Conservation (phyloP, 1,140 invertebrate species). For the Steinernema khuongi region DNA sequence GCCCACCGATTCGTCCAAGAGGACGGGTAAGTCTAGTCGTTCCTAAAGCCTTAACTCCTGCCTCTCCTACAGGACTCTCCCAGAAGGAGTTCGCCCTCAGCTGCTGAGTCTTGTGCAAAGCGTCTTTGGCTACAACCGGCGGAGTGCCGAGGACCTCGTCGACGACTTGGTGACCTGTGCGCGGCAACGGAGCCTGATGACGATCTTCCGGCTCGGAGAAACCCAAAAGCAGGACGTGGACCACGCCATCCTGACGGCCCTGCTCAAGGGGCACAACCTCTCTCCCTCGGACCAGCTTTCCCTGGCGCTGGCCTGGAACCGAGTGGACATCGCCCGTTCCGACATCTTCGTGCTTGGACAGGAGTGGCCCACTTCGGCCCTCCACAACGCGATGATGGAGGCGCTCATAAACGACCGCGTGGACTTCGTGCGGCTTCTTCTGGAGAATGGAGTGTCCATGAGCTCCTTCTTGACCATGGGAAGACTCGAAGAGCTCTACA, state of each 20-base stretch:
- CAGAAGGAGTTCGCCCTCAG: slow-evolving; percentile 41
- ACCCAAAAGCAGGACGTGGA: slow-evolving; percentile 50
- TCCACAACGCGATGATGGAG: slow-evolving; percentile 97
- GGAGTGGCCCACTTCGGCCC: slow-evolving; percentile 77
- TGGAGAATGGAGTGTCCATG: slow-evolving; percentile 98
- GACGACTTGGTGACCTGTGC: slow-evolving; percentile 45
- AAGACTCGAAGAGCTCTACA: slow-evolving; percentile 88
- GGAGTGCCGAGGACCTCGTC: slow-evolving; percentile 37
- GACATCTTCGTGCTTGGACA: slow-evolving; percentile 91
- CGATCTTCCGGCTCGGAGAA: slow-evolving; percentile 52
- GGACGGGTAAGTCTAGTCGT: slow-evolving; percentile 38
- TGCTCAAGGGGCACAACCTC: slow-evolving; percentile 56
- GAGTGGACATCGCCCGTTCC: slow-evolving; percentile 82
- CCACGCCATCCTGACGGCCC: slow-evolving; percentile 54
- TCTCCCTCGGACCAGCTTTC: slow-evolving; percentile 50
- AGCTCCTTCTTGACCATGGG: slow-evolving; percentile 89
- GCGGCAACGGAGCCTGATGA: slow-evolving; percentile 41
- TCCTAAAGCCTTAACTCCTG: not conserved
- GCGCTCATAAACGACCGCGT: slow-evolving; percentile 82
- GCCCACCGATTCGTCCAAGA: slow-evolving; percentile 71
- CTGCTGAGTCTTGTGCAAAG: slow-evolving; percentile 39
- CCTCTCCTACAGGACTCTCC: slow-evolving; percentile 37
- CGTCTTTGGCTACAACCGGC: slow-evolving; percentile 41
- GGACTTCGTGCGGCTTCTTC: not conserved
- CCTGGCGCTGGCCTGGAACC: slow-evolving; percentile 89